Conservation (phyloP, 2,113 vertebrate species). For the Rhinoderma darwinii region DNA sequence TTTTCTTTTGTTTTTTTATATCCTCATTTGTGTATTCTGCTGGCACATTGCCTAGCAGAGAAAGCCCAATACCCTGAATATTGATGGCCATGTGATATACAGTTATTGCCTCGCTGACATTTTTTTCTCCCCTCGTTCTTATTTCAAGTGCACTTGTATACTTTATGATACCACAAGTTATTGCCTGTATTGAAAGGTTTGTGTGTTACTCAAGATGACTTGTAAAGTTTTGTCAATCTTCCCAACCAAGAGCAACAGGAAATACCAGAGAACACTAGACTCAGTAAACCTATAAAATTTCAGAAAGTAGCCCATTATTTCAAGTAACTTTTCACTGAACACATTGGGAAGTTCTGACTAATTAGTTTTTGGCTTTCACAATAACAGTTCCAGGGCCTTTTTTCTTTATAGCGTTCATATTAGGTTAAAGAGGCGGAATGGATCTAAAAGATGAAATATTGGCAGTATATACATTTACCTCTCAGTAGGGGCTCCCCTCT, state of each 20-base stretch:
- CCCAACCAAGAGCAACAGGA: conserved; percentile 89
- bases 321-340: conserved; percentile 88
- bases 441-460: conserved; percentile 82
- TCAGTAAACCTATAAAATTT: conserved; percentile 93
- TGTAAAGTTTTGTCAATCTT: conserved; percentile 88
- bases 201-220: conserved; percentile 86
- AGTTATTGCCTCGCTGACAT: conserved; percentile 63
- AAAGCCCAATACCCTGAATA: conserved; percentile 59
- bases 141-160: conserved; percentile 67
- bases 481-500: conserved; percentile 78
- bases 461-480: conserved; percentile 71
- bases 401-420: conserved; percentile 87
- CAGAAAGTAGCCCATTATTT: conserved; percentile 90
- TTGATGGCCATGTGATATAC: conserved; percentile 62
- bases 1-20: conserved; percentile 5
- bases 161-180: conserved; percentile 78
- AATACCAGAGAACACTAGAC: conserved; percentile 93
- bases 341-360: conserved; percentile 92
- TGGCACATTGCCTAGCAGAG: conserved; percentile 30
- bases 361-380: conserved; percentile 93
- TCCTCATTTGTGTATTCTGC: background rate
- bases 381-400: conserved; percentile 80
- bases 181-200: conserved; percentile 82
- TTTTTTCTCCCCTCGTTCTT: conserved; percentile 66
- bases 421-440: conserved; percentile 78